Base-by-base conservation (phyloP, 2,888 invertebrate species). In the Rugalucina vietnamica region DNA sequence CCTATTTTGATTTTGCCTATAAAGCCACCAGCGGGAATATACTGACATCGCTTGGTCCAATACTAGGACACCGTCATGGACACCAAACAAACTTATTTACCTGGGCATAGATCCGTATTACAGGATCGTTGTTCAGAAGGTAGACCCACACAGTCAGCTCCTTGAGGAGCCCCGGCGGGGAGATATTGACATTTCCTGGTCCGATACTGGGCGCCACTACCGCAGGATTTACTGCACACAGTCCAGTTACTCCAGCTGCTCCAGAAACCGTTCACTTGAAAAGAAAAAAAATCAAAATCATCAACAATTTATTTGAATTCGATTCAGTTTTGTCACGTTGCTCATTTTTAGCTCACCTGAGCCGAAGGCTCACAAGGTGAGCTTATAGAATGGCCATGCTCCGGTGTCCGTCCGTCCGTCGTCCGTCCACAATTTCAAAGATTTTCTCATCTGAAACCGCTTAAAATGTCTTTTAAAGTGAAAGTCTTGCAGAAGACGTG, bases 211-310 rank as follows among this genome's bases (percentile, higher is more conserved):
- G 57, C 71, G n/a, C 87, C 87, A 37, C 77, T 76, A 3, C 81
- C 87, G 43, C 87, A 87, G 0, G 85, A 37, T 36, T 34, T 39
- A 5, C 79, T 65, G 39, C 87, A 87, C 24, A 2, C 14, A 3
- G 81, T 71, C 83, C 83, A 87, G 14, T n/a, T 10, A 10, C 74
- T 57, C 84, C 84, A 84, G 4, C 34, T 43, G 14, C 43, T 29
- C 75, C 76, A 84, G 0, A 32, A 43, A 32, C 81, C 79, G 60
- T 85, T 72, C 24, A 81, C 85, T 85, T 29, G n/a, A n/a, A n/a
- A n/a, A n/a, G n/a, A n/a, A n/a, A n/a, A n/a, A n/a, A n/a, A n/a
- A n/a, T n/a, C n/a, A n/a, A n/a, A n/a, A n/a, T n/a, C n/a, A n/a
- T n/a, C n/a, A n/a, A n/a, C n/a, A n/a, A n/a, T n/a, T n/a, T n/a